Evolutionary conservation across 2,888 invertebrate genomes (phyloP).

Genomic region (Drosophila mimica): DNA sequence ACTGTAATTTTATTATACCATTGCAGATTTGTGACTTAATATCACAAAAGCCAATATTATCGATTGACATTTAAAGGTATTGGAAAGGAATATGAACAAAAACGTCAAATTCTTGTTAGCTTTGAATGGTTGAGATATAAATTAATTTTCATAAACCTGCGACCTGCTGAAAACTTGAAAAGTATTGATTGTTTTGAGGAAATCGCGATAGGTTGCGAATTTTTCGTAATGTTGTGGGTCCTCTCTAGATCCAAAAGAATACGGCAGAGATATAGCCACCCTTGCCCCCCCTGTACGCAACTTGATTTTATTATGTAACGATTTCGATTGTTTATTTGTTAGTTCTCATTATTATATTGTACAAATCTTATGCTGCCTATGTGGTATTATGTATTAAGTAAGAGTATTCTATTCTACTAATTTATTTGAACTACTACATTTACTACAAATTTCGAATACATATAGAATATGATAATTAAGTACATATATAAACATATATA

Average conservation of each 20-base stretch:
- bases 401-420: slow-evolving; percentile 38
- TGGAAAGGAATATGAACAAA: too few relatives aligned
- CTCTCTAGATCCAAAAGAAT: too few relatives aligned
- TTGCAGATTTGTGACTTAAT: too few relatives aligned
- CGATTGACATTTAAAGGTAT: too few relatives aligned
- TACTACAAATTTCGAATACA: slow-evolving; percentile 44
- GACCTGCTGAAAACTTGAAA: too few relatives aligned
- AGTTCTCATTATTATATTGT: slow-evolving; percentile 67
- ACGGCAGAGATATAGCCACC: neutral
- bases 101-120: too few relatives aligned
- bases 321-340: slow-evolving; percentile 65
- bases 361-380: slow-evolving; percentile 69
- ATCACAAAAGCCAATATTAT: too few relatives aligned
- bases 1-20: too few relatives aligned
- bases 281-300: neutral
- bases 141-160: too few relatives aligned
- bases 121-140: too few relatives aligned
- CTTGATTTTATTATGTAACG: slow-evolving; percentile 16
- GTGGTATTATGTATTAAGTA: slow-evolving; percentile 51
- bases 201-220: neutral
- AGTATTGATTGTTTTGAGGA: neutral
- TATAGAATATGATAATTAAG: slow-evolving; percentile 36
- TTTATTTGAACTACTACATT: slow-evolving; percentile 45
- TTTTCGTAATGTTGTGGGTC: neutral
- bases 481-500: slow-evolving; percentile 27